A percentile compares a stretch with the other conserved stretches of the same genome.
These are phyloP conservation scores for Cyprinodon tularosa DNA, from an alignment of 2,113 vertebrate species.

Conservation along the genomic window DNA sequence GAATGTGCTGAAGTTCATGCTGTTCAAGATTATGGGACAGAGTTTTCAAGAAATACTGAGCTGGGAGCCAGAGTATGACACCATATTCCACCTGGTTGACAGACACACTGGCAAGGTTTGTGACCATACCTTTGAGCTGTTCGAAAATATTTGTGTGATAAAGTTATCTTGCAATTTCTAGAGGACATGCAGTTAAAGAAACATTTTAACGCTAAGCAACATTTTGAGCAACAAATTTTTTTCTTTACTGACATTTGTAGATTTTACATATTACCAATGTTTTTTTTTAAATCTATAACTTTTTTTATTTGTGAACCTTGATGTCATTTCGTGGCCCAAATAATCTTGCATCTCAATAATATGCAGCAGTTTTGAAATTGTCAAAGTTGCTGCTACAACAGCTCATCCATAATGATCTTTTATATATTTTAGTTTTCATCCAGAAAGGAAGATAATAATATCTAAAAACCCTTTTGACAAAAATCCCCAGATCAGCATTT, in stretches of 20 bases:
- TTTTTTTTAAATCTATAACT: background rate
- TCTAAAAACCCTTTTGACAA: background rate
- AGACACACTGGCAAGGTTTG: constrained; percentile 88
- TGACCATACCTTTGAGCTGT: background rate
- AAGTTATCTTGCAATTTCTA: background rate
- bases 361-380: background rate
- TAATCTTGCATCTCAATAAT: too few relatives aligned
- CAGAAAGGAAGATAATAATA: background rate
- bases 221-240: background rate
- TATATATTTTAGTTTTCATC: background rate
- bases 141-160: background rate
- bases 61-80: constrained; percentile 87
- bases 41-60: constrained; percentile 80
- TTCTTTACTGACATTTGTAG: background rate
- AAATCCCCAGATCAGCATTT: background rate
- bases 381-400: background rate
- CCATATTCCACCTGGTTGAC: constrained; percentile 87
- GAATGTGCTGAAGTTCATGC: constrained; percentile 84
- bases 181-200: background rate
- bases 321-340: too few relatives aligned
- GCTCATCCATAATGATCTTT: background rate
- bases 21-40: constrained; percentile 81
- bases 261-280: background rate
- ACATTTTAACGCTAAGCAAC: background rate
- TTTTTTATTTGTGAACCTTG: too few relatives aligned